A percentile compares a stretch with the other conserved stretches of the same genome.
Evolutionary conservation across 2,113 vertebrate genomes (phyloP).

Genomic region (Geococcyx californianus): DNA sequence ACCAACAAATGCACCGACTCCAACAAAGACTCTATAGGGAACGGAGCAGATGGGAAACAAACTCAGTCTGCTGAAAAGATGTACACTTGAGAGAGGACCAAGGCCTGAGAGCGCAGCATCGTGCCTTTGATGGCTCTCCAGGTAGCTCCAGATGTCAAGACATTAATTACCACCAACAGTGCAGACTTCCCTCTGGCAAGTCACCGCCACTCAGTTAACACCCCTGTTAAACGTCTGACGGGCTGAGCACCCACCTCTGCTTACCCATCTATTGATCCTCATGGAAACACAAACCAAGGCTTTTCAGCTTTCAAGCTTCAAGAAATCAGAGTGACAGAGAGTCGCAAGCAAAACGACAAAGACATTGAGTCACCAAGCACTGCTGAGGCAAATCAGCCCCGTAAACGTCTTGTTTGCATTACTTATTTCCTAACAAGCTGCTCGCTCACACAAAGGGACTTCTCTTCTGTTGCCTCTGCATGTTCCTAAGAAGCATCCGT

Average conservation of each 20-base stretch:
- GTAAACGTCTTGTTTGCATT: conserved; percentile 8
- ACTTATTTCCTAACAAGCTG: background rate
- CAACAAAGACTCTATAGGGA: background rate
- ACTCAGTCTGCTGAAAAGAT: background rate
- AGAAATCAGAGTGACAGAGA: background rate
- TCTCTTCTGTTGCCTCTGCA: background rate
- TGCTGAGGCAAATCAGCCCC: background rate
- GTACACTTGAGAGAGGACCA: background rate
- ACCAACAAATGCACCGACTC: background rate
- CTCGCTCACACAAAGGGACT: background rate
- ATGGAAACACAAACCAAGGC: rapidly evolving
- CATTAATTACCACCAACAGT: background rate
- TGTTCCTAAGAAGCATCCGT: background rate
- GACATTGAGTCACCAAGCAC: background rate
- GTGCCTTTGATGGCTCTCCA: background rate
- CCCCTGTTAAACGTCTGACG: rapidly evolving
- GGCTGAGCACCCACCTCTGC: background rate
- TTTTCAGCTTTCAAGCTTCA: background rate
- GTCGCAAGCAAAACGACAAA: background rate
- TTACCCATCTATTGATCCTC: background rate
- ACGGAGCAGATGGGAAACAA: background rate
- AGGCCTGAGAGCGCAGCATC: background rate
- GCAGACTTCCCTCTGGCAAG: background rate
- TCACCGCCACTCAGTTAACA: rapidly evolving
- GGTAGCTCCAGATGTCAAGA: background rate